Evolutionary conservation across 2,113 vertebrate genomes (phyloP).

Genomic region (Nycticebus coucang): DNA sequence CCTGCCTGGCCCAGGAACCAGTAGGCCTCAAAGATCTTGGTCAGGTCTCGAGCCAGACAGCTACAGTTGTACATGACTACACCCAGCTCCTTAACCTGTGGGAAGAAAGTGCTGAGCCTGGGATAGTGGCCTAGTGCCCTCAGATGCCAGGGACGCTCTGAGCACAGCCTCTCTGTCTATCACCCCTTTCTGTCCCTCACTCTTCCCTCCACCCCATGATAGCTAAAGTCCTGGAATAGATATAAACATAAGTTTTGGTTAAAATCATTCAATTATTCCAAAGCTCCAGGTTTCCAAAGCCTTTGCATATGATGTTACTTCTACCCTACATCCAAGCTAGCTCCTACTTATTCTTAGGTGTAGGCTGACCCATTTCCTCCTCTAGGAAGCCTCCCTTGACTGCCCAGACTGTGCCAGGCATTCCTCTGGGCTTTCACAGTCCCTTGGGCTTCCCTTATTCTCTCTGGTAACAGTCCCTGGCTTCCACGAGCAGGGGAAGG

Average conservation of each 20-base stretch:
- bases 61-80: conserved; percentile 93
- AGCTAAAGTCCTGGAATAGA: background rate
- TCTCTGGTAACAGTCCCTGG: background rate
- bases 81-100: conserved; percentile 95
- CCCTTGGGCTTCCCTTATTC: background rate
- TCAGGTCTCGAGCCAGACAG: conserved; percentile 92
- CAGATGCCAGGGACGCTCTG: accelerated
- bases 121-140: accelerated
- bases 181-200: background rate
- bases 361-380: background rate
- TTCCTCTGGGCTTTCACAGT: background rate
- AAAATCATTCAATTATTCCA: background rate
- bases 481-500: background rate
- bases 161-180: background rate
- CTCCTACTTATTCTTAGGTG: background rate
- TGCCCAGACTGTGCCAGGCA: background rate
- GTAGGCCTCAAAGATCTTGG: conserved; percentile 94
- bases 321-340: background rate
- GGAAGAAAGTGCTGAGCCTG: background rate
- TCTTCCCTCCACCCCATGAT: accelerated
- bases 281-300: background rate
- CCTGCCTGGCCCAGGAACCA: conserved; percentile 89
- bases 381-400: background rate
- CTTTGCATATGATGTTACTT: background rate
- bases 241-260: background rate